A percentile compares a stretch with the other conserved stretches of the same genome.
Evolutionary conservation across 2,797 vertebrate genomes (phyloP).

Genomic region (Enteromius mattozi): DNA sequence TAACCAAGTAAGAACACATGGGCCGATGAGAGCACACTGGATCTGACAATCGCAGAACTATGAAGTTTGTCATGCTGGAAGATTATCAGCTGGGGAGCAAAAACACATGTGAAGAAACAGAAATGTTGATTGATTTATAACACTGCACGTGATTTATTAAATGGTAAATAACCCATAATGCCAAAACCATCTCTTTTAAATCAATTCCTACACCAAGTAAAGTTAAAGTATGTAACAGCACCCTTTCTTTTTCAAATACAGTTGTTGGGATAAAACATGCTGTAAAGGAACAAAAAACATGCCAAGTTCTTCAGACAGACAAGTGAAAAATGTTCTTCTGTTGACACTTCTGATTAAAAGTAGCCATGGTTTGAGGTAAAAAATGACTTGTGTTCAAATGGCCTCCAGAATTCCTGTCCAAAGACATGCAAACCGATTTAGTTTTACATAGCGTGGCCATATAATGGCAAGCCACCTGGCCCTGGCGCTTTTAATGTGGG

Average conservation of each 20-base stretch:
- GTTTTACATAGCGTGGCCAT: slow-evolving; percentile 85
- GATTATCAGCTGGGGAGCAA: slow-evolving; percentile 63
- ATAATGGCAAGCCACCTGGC: slow-evolving; percentile 89
- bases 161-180: slow-evolving; percentile 41
- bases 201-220: slow-evolving; percentile 8
- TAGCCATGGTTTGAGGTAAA: slow-evolving; percentile 80
- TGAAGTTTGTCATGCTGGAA: slow-evolving; percentile 82
- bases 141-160: slow-evolving; percentile 51
- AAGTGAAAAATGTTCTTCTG: slow-evolving; percentile 56
- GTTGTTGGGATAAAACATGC: not conserved
- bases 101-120: slow-evolving; percentile 79
- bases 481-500: slow-evolving; percentile 84
- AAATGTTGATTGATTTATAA: slow-evolving; percentile 66
- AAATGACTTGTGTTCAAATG: slow-evolving; percentile 79
- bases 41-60: slow-evolving; percentile 74
- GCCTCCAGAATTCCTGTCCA: slow-evolving; percentile 75
- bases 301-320: slow-evolving; percentile 34
- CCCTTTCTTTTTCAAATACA: not conserved
- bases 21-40: slow-evolving; percentile 69
- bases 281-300: not conserved
- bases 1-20: slow-evolving; percentile 91
- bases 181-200: slow-evolving; percentile 37
- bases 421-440: slow-evolving; percentile 90
- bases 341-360: slow-evolving; percentile 75
- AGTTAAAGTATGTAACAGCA: not conserved